phyloP scores from a whole-genome alignment of 2,888 invertebrate genomes.

The Ichneumoninae sp. region DNA sequence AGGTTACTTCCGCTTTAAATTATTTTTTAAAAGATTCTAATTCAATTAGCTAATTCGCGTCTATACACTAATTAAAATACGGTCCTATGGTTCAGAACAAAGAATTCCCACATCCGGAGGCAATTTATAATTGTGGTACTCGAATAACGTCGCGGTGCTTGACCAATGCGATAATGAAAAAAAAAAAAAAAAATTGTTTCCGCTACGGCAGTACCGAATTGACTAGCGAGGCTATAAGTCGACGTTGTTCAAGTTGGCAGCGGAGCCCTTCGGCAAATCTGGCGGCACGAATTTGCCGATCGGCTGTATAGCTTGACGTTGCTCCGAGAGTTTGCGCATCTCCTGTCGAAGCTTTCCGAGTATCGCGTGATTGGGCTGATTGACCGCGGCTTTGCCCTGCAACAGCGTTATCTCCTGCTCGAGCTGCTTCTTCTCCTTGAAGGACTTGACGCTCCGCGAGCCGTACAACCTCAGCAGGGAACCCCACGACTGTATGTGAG shows the following conservation, averaged over 20 bases:
- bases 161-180: slow-evolving; percentile 1
- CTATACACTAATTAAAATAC: neutral
- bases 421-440: slow-evolving; percentile 96
- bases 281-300: slow-evolving; percentile 88
- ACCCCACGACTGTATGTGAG: slow-evolving; percentile 97
- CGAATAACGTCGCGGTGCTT: neutral
- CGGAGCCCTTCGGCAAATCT: slow-evolving; percentile 89
- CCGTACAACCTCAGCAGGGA: slow-evolving; percentile 97
- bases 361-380: slow-evolving; percentile 96
- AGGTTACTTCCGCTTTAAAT: neutral
- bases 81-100: neutral
- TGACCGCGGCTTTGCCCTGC: slow-evolving; percentile 94
- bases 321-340: slow-evolving; percentile 91
- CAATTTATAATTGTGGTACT: slow-evolving; percentile 1
- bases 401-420: slow-evolving; percentile 96
- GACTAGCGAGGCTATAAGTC: slow-evolving; percentile 86
- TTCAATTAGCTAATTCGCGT: slow-evolving; percentile 10
- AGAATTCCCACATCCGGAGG: neutral
- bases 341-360: slow-evolving; percentile 93
- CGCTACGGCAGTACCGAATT: slow-evolving; percentile 22
- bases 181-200: slow-evolving; percentile 29
- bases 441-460: slow-evolving; percentile 94
- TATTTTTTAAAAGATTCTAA: slow-evolving; percentile 4
- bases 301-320: slow-evolving; percentile 85
- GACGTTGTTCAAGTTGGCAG: slow-evolving; percentile 92